phyloP scores from a whole-genome alignment of 1,140 invertebrate species.

The Pentalonia nigronervosa region DNA sequence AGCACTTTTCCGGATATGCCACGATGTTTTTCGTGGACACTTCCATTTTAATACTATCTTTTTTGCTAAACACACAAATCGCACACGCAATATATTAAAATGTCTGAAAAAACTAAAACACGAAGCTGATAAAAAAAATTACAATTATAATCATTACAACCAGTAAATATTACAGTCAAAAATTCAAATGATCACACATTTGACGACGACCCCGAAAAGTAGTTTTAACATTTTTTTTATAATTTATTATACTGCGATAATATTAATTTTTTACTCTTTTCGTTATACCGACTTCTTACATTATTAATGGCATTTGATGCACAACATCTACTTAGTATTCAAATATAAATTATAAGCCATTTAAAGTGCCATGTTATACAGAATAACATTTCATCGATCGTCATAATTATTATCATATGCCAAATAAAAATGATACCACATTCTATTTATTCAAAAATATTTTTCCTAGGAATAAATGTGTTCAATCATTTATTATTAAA shows the following conservation, averaged over 20 bases:
- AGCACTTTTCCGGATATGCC: slow-evolving; percentile 78
- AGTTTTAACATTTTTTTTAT: too few species aligned
- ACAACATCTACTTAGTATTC: too few species aligned
- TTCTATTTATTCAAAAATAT: background rate
- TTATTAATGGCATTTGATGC: too few species aligned
- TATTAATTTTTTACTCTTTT: too few species aligned
- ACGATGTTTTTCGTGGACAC: slow-evolving; percentile 81
- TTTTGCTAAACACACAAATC: slow-evolving; percentile 62
- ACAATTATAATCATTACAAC: background rate
- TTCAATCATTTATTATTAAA: background rate
- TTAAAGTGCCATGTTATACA: background rate
- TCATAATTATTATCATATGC: background rate
- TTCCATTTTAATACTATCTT: slow-evolving; percentile 70
- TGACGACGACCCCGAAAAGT: too few species aligned
- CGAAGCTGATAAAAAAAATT: background rate
- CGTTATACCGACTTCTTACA: too few species aligned
- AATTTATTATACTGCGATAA: too few species aligned
- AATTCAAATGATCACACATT: too few species aligned
- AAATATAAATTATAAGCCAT: background rate
- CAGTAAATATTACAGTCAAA: background rate
- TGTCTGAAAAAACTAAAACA: background rate
- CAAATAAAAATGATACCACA: background rate
- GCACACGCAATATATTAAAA: background rate
- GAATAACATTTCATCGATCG: background rate
- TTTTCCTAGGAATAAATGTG: background rate